phyloP scores from a whole-genome alignment of 2,113 vertebrate species.

The Scatophagus argus region DNA sequence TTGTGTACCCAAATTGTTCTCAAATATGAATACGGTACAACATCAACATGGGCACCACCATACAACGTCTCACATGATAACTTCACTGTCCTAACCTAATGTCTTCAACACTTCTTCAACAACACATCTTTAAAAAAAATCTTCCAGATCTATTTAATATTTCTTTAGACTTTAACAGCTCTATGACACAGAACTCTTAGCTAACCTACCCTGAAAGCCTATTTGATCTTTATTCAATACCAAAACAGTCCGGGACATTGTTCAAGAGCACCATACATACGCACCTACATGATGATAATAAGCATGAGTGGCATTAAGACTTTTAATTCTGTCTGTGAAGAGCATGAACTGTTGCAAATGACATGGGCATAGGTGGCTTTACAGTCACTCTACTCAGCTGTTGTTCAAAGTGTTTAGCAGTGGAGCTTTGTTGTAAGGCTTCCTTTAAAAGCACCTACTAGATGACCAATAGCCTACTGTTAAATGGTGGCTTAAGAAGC shows the following conservation, averaged over 20 bases:
- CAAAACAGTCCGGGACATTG: slow-evolving; percentile 44
- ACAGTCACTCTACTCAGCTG: slow-evolving; percentile 54
- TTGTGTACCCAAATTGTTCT: slow-evolving; percentile 35
- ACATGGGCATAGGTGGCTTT: slow-evolving; percentile 48
- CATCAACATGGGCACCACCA: slow-evolving; percentile 43
- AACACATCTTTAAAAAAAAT: slow-evolving; percentile 38
- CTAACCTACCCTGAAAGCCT: slow-evolving; percentile 61
- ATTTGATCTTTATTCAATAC: slow-evolving; percentile 40
- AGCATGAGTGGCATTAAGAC: slow-evolving; percentile 18
- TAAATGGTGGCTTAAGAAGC: slow-evolving; percentile 25
- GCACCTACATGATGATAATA: slow-evolving; percentile 43
- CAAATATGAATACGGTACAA: slow-evolving; percentile 45
- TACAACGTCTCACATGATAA: slow-evolving; percentile 56
- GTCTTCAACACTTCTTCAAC: slow-evolving; percentile 44
- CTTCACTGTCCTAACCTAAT: slow-evolving; percentile 49
- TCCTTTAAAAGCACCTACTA: slow-evolving; percentile 67
- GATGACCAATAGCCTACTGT: slow-evolving; percentile 35
- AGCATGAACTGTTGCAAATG: slow-evolving; percentile 7
- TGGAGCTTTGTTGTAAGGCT: slow-evolving; percentile 61
- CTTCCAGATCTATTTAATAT: slow-evolving; percentile 27
- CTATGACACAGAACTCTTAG: slow-evolving; percentile 47
- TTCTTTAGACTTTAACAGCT: slow-evolving; percentile 17
- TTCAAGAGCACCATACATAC: slow-evolving; percentile 70
- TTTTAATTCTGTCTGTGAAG: slow-evolving; percentile 4
- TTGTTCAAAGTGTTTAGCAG: slow-evolving; percentile 46